A percentile compares a stretch with the other conserved stretches of the same genome.
phyloP scores from a whole-genome alignment of 92 coral and sea anemone genomes.

The Umimayanthus kanabou region DNA sequence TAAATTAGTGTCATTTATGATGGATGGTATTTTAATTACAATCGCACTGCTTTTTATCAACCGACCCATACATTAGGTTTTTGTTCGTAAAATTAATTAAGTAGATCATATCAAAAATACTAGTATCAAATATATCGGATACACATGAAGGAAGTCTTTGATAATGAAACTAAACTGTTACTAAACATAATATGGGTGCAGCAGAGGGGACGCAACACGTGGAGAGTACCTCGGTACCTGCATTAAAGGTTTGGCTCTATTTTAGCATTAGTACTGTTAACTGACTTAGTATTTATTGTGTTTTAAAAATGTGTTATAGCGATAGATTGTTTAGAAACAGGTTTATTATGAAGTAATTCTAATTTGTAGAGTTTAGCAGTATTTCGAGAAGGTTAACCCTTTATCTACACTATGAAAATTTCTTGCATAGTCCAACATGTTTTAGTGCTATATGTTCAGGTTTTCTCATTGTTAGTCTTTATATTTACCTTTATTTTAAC shows the following conservation, averaged over 20 bases:
- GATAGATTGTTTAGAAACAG: background rate
- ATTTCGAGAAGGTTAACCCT: background rate
- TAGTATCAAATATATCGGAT: constrained; percentile 35
- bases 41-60: constrained; percentile 33
- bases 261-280: background rate
- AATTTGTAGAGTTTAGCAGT: background rate
- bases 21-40: constrained; percentile 44
- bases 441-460: background rate
- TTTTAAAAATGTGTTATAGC: no score
- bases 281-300: background rate
- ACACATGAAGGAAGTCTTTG: constrained; percentile 37
- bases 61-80: constrained; percentile 45
- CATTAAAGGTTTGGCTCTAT: background rate
- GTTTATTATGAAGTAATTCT: background rate
- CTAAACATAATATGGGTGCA: constrained; percentile 30
- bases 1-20: constrained; percentile 66
- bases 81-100: constrained; percentile 37
- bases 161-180: constrained; percentile 30
- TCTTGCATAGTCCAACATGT: background rate
- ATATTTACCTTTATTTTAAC: background rate
- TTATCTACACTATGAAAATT: background rate
- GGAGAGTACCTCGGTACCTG: background rate
- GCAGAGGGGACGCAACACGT: constrained; percentile 13
- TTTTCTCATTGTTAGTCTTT: no score
- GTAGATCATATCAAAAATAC: constrained; percentile 24